Conservation (phyloP, 2,113 vertebrate species). For the Pheucticus melanocephalus region DNA sequence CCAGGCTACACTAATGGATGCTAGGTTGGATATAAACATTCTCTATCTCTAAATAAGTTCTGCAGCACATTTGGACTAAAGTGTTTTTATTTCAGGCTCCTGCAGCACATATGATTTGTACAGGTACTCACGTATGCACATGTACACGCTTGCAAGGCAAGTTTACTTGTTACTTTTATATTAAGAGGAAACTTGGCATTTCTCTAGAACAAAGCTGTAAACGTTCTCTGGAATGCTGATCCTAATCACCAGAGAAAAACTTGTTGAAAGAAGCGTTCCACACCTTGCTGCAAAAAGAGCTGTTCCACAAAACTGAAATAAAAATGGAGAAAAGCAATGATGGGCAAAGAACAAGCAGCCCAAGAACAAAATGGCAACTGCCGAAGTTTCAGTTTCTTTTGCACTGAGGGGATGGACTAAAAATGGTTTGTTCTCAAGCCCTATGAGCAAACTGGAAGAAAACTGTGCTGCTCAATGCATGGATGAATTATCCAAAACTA, state of each 20-base stretch:
- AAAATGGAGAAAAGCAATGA: background rate
- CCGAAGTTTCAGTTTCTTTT: background rate
- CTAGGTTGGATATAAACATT: background rate
- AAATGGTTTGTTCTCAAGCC: background rate
- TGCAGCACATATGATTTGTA: background rate
- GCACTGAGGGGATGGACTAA: background rate
- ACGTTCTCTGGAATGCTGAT: slow-evolving; percentile 42
- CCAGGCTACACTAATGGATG: background rate
- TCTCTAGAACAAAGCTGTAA: slow-evolving; percentile 14
- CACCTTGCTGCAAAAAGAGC: background rate
- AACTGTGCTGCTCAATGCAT: background rate
- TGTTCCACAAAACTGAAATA: background rate
- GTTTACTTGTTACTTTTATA: background rate
- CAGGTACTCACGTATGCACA: background rate
- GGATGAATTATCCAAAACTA: background rate
- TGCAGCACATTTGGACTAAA: background rate
- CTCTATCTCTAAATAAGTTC: background rate
- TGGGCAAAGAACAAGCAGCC: background rate
- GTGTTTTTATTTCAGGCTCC: background rate
- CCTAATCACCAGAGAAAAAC: slow-evolving; percentile 33
- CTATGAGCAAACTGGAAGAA: background rate
- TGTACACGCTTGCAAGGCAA: background rate
- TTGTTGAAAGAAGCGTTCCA: slow-evolving; percentile 41
- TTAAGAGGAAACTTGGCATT: slow-evolving; percentile 19
- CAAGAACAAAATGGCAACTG: background rate